Conservation (phyloP, 2,888 invertebrate species). For the Dorcus hopei region DNA sequence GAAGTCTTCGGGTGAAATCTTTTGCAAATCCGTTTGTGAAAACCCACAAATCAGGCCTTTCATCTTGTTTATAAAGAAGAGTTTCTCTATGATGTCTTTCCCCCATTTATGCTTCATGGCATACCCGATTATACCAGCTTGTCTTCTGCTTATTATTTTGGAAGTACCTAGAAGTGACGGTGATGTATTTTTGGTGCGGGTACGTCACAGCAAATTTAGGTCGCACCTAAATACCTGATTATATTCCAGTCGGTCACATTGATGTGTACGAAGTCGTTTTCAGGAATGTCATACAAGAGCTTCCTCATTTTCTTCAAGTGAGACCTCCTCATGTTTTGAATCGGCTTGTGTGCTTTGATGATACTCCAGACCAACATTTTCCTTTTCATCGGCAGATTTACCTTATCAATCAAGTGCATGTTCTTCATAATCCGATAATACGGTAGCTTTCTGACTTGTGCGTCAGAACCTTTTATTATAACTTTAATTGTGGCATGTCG, state of each 20-base stretch:
- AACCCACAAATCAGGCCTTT: conserved; percentile 30
- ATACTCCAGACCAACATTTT: conserved; percentile 26
- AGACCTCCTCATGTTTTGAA: conserved; percentile 7
- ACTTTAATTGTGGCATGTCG: conserved; percentile 6
- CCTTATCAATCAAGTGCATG: conserved; percentile 14
- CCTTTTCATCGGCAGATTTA: conserved; percentile 17
- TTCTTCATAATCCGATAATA: conserved; percentile 16
- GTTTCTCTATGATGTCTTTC: conserved; percentile 9
- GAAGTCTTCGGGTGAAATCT: conserved; percentile 14
- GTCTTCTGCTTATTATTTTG: conserved; percentile 16
- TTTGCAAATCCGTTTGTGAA: conserved; percentile 16
- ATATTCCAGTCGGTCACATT: conserved; percentile 23
- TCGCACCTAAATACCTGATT: conserved; percentile 25
- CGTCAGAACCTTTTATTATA: conserved; percentile 15
- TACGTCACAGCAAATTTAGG: background rate
- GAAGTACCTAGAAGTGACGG: conserved; percentile 20
- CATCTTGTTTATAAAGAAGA: conserved; percentile 18
- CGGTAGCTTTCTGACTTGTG: conserved; percentile 16
- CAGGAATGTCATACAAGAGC: conserved; percentile 25
- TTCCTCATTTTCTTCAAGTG: conserved; percentile 17
- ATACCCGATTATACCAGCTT: conserved; percentile 25
- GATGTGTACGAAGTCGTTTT: conserved; percentile 25
- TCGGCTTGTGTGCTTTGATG: conserved; percentile 15
- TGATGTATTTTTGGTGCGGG: background rate
- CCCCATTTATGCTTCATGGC: conserved; percentile 19